Evolutionary conservation across 2,797 vertebrate species (phyloP), one percentile per base, ranked within the genome.

Genomic region (Echeneis naucrates): DNA sequence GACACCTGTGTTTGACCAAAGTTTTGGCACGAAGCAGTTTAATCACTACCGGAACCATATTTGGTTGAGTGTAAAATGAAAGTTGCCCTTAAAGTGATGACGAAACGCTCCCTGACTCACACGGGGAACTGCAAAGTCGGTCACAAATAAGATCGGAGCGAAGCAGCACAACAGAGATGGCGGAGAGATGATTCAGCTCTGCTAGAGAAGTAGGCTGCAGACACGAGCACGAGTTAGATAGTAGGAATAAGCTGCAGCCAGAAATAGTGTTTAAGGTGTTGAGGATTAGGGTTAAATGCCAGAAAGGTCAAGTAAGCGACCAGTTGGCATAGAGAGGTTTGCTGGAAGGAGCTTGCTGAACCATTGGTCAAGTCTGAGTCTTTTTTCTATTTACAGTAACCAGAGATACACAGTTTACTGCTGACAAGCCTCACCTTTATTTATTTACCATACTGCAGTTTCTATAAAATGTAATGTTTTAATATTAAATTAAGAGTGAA

Each of bases 1-100:
- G 87, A 94, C 93, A 94, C 93, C 93, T 94, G 93, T 89, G 88
- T 89, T 92, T 87, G 87, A 73, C 83, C 82, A 83, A 87, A 86
- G 77, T 74, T 69, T 67, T 83, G 77, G 83, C 75, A 66, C 40
- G 14, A 32, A 69, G 69, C 50, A 33, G 63, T 60, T 70, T 61
- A 55, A 72, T 71, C 65, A 68, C 78, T 60, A 70, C 69, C 67
- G 47, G 73, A 37, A 53, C 85, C 89, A 82, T 87, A 88, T 89
- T 92, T 89, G 89, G 88, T 83, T 33, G 14, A 78, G 64, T 61
- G 77, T 63, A 77, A 63, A 83, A 75, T 54, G 64, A 63, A 81
- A 11, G 60, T 61, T 19, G 70, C 52, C 32, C 53, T 77, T 63
- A 76, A 16, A 71, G 72, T 9, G 58, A 66, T 82, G 84, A 89